Evolutionary conservation across 2,888 invertebrate genomes (phyloP).

Genomic region (Teinopalpus imperialis): DNA sequence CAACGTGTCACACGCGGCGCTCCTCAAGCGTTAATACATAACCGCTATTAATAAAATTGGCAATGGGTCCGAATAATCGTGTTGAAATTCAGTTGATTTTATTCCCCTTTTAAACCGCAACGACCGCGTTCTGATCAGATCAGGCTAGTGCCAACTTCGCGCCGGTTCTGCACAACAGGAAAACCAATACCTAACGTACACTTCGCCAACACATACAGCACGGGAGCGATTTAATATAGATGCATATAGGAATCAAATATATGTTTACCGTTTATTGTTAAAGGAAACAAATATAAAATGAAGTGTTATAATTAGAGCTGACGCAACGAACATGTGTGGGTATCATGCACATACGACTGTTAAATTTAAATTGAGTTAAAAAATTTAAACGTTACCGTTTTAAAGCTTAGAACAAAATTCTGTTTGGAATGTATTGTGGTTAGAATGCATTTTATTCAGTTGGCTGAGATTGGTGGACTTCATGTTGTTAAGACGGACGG

Average conservation of each 20-base stretch:
- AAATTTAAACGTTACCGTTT: background rate
- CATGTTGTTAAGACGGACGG: too few relatives aligned
- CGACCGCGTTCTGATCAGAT: background rate
- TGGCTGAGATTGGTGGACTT: too few relatives aligned
- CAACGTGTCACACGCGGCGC: slow-evolving; percentile 11
- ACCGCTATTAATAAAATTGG: slow-evolving; percentile 19
- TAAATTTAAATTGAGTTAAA: too few relatives aligned
- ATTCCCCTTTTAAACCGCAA: background rate
- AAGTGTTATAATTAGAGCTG: slow-evolving; percentile 15
- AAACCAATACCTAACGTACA: background rate
- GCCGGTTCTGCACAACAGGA: background rate
- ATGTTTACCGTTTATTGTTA: background rate
- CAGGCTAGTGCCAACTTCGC: background rate
- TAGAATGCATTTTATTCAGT: too few relatives aligned
- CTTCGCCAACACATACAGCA: background rate
- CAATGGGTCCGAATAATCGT: slow-evolving; percentile 5
- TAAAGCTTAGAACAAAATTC: background rate
- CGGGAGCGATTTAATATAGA: background rate
- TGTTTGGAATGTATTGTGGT: too few relatives aligned
- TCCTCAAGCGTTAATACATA: background rate
- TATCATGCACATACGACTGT: slow-evolving; percentile 1
- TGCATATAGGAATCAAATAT: background rate
- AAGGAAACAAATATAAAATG: slow-evolving; percentile 10
- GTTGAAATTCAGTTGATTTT: background rate
- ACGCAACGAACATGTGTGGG: slow-evolving; percentile 19